Evolutionary conservation across 2,113 vertebrate genomes (phyloP).

Genomic region (Sapajus apella): DNA sequence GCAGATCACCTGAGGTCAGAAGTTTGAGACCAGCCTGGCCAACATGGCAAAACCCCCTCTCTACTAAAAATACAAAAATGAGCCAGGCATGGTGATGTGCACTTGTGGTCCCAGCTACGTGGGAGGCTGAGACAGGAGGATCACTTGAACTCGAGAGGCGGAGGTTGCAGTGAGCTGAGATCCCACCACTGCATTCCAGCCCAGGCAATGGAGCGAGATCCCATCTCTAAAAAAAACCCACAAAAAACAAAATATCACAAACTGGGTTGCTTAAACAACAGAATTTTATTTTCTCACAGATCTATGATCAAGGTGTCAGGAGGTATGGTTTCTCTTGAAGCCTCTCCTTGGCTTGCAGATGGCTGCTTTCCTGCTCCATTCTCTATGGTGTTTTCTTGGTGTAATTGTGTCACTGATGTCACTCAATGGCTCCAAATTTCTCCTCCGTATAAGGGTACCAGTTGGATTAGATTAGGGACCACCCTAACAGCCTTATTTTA

Average conservation of each 20-base stretch:
- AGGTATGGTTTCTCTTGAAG: background rate
- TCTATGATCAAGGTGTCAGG: background rate
- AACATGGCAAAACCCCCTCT: too few relatives aligned
- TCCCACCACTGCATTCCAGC: too few relatives aligned
- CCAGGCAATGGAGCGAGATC: too few relatives aligned
- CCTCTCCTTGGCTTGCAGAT: background rate
- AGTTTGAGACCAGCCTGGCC: too few relatives aligned
- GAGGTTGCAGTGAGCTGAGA: too few relatives aligned
- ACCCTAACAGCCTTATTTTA: background rate
- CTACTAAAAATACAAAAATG: too few relatives aligned
- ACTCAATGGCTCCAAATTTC: background rate
- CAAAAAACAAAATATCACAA: background rate
- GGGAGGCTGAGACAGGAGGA: too few relatives aligned
- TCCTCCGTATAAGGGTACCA: background rate
- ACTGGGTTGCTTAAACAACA: background rate
- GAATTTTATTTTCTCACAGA: background rate
- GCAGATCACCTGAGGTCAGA: too few relatives aligned
- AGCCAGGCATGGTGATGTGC: too few relatives aligned
- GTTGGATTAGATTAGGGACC: background rate
- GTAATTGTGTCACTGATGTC: background rate
- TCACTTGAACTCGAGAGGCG: too few relatives aligned
- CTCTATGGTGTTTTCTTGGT: background rate
- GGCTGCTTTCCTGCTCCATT: background rate
- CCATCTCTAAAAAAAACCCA: too few relatives aligned
- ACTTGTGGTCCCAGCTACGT: too few relatives aligned